Percentiles rank a stretch among this genome's conserved stretches.
Evolutionary conservation across 2,888 invertebrate species (phyloP).

Genomic region (Rhabditoides inermis): DNA sequence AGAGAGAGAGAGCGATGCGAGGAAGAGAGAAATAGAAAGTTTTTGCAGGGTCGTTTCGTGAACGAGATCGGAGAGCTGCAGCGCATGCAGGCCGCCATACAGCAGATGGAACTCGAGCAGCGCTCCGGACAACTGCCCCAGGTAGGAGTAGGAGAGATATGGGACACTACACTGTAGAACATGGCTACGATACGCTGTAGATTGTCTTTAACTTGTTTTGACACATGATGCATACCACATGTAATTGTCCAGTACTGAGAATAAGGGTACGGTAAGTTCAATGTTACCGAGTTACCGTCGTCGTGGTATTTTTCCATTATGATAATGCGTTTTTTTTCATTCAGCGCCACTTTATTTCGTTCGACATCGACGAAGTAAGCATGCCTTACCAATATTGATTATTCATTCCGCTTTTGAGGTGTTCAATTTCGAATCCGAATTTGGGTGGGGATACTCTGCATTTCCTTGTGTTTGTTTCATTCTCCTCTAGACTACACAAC

Average conservation of each 20-base stretch:
- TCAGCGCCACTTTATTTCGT: too few species aligned
- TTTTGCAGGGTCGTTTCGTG: constrained; percentile 40
- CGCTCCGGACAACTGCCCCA: constrained; percentile 33
- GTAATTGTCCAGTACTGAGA: neutral
- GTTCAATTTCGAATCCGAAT: too few species aligned
- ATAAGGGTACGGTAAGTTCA: too few species aligned
- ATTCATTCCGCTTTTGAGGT: too few species aligned
- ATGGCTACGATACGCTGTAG: neutral
- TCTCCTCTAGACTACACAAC: too few species aligned
- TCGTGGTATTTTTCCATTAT: too few species aligned
- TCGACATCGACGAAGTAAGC: too few species aligned
- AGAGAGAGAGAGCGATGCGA: constrained; percentile 2
- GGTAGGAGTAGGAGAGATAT: constrained; percentile 2
- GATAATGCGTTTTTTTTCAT: too few species aligned
- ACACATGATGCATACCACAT: neutral
- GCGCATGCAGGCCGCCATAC: constrained; percentile 39
- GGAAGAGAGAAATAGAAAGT: constrained; percentile 2
- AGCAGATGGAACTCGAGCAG: constrained; percentile 36
- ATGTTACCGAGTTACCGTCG: too few species aligned
- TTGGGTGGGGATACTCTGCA: too few species aligned
- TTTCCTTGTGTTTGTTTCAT: too few species aligned
- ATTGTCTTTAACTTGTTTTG: constrained; percentile 1
- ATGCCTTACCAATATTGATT: too few species aligned
- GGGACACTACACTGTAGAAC: neutral
- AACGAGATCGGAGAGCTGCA: constrained; percentile 50